Conservation (phyloP, 2,888 invertebrate genomes). For the Agrotis ipsilon region DNA sequence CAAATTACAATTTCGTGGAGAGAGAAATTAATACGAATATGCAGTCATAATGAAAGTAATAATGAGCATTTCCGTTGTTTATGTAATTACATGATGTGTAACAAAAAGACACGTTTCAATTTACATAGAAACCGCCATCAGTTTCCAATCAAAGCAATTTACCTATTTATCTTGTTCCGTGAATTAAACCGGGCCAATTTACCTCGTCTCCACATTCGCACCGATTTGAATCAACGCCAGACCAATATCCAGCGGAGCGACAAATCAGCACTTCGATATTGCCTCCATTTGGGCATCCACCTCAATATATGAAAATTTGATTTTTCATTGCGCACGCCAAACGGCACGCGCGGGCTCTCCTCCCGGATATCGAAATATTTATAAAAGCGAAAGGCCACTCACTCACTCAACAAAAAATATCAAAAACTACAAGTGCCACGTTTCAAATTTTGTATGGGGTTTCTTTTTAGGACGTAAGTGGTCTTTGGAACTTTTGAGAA, state of each 20-base stretch:
- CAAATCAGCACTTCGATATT: constrained; percentile 90
- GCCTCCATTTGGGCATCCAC: constrained; percentile 89
- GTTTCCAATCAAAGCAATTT: constrained; percentile 23
- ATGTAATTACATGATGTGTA: background rate
- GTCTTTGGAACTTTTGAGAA: too few relatives aligned
- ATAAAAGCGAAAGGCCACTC: too few relatives aligned
- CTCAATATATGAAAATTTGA: constrained; percentile 87
- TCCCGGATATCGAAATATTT: constrained; percentile 36
- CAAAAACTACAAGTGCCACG: too few relatives aligned
- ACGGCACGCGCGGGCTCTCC: constrained; percentile 52
- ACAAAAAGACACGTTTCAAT: background rate
- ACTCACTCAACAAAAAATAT: too few relatives aligned
- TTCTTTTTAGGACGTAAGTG: too few relatives aligned
- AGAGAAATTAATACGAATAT: constrained; percentile 1
- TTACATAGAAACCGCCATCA: background rate
- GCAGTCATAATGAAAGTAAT: too few relatives aligned
- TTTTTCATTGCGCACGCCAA: constrained; percentile 81
- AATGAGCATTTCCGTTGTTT: too few relatives aligned
- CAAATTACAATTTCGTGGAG: constrained; percentile 6
- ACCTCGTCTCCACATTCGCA: constrained; percentile 77
- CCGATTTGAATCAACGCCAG: constrained; percentile 89
- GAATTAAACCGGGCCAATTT: constrained; percentile 79
- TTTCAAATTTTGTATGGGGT: too few relatives aligned
- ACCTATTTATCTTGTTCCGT: constrained; percentile 71
- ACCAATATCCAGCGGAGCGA: constrained; percentile 89